Conservation (phyloP, 2,797 vertebrate species). For the Neosilurus hyrtlii region DNA sequence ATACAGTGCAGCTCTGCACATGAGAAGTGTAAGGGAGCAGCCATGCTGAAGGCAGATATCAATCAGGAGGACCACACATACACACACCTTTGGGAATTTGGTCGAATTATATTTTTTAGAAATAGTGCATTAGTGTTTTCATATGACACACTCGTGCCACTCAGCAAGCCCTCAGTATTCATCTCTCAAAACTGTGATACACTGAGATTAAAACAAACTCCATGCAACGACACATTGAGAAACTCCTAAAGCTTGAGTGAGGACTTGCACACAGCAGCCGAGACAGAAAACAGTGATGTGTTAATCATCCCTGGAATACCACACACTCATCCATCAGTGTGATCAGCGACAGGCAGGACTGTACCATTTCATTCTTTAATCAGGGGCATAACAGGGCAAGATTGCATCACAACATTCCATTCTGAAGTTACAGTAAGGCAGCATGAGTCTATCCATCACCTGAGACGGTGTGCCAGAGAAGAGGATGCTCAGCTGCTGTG, state of each 20-base stretch:
- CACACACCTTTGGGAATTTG: too few species aligned
- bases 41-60: not conserved
- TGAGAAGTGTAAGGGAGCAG: not conserved
- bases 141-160: not conserved
- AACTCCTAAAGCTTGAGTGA: not conserved
- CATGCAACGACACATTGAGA: not conserved
- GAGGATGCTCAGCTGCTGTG: conserved; percentile 84
- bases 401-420: conserved; percentile 22
- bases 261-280: not conserved
- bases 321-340: not conserved
- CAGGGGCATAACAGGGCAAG: not conserved
- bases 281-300: not conserved
- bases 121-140: too few species aligned
- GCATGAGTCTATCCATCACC: conserved; percentile 62
- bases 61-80: too few species aligned
- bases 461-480: conserved; percentile 76
- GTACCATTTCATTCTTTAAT: conserved; percentile 4
- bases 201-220: not conserved
- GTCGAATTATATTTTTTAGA: too few species aligned
- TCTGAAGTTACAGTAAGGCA: not conserved
- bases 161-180: not conserved
- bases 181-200: not conserved
- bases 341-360: not conserved
- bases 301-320: not conserved
- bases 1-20: not conserved